These are phyloP conservation scores for Ernsta delagoae DNA, from an alignment of 2,888 invertebrate genomes.

Conservation along the genomic window DNA sequence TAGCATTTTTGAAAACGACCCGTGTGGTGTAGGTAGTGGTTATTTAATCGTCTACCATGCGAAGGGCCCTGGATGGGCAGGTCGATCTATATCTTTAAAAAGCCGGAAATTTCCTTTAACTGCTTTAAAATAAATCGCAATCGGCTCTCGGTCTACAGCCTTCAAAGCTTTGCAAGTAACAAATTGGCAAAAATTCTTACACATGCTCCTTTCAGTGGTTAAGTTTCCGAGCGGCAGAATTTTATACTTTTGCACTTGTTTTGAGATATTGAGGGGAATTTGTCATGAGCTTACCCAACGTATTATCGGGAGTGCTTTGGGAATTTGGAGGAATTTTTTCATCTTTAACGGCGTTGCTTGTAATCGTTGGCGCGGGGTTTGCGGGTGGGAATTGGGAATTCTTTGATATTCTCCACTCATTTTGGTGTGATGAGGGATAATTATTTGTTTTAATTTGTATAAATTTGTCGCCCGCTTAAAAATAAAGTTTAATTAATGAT, in stretches of 20 bases:
- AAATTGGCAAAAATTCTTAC: slow-evolving; percentile 73
- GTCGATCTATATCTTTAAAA: too few relatives aligned
- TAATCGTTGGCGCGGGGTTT: slow-evolving; percentile 21
- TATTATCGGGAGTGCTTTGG: slow-evolving; percentile 39
- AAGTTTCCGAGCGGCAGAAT: slow-evolving; percentile 48
- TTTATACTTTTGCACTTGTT: slow-evolving; percentile 53
- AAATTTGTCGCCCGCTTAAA: neutral
- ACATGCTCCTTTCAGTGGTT: slow-evolving; percentile 57
- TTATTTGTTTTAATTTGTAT: slow-evolving; percentile 9
- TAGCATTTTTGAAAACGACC: too few relatives aligned
- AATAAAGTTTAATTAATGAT: too few relatives aligned
- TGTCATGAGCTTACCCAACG: slow-evolving; percentile 46
- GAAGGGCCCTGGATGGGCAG: too few relatives aligned
- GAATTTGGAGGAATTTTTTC: slow-evolving; percentile 30
- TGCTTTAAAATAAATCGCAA: neutral
- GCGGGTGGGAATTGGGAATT: slow-evolving; percentile 4
- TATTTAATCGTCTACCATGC: too few relatives aligned
- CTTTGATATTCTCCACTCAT: neutral
- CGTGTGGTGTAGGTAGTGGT: too few relatives aligned
- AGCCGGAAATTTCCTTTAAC: too few relatives aligned
- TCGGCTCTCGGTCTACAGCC: slow-evolving; percentile 42
- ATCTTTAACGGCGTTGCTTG: slow-evolving; percentile 27
- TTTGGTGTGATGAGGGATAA: neutral
- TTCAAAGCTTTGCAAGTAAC: slow-evolving; percentile 52
- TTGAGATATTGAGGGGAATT: slow-evolving; percentile 57